Base-by-base conservation (phyloP, 2,113 vertebrate genomes). In the Pluvianellus socialis region DNA sequence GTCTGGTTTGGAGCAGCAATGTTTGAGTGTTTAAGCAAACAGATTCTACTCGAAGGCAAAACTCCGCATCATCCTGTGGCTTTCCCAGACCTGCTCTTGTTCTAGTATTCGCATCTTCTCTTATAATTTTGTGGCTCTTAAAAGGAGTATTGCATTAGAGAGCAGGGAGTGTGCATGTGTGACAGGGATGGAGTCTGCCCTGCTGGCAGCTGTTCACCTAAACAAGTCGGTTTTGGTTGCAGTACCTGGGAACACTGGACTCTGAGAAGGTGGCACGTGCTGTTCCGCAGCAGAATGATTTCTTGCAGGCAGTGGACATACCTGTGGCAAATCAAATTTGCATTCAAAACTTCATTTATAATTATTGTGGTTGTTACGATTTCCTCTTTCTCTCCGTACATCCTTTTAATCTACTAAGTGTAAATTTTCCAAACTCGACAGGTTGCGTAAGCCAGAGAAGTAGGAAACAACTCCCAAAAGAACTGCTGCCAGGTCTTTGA, bases 401-500 rank as follows among this genome's bases (percentile, higher is more conserved):
- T 87, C 85, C 76, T 94, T 86, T 92, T 76, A 75, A 22, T 76
- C n/a, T 94, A n/a, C 59, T 61, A 88, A 94, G 80, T 92, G 83
- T 94, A 92, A 90, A 88, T 88, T 94, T 97, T 95, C 68, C 47
- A 35, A 28, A 73, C 84, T 79, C 2, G 6, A 93, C 94, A 93
- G 82, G 86, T 94, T 93, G 77, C 33, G 55, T 88, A 96, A 94
- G 62, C 75, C 72, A 85, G 92, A 85, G 70, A 82, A 94, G 89
- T 96, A 97, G 88, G 94, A 96, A 88, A 33, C 92, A 90, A 92
- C 79, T 96, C 79, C 52, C 32, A n/a, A 77, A 77, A 87, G 92
- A 92, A 14, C 81, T 93, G 72, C 38, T 92, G 88, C 75, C 87
- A 93, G 67, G 30, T 88, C 82, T 95, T 45, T 75, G 76, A 90